Percentiles rank a stretch among this genome's conserved stretches.
Evolutionary conservation across 2,797 vertebrate genomes (phyloP).

Genomic region (Fistularia tabacaria): DNA sequence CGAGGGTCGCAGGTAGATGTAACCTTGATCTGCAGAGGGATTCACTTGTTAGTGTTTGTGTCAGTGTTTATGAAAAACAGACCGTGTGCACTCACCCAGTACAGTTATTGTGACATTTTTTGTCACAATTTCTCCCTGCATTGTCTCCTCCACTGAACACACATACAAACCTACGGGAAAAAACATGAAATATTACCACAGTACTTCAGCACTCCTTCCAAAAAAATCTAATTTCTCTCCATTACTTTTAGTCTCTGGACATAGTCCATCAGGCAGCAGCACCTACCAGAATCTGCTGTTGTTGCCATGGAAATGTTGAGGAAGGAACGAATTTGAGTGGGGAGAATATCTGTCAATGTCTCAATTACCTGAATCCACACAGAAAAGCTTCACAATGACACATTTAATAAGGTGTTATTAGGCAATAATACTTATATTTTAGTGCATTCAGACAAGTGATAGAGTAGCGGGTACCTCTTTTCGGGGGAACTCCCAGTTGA

Average conservation of each 20-base stretch:
- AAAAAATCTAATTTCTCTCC: neutral
- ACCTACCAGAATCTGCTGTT: conserved; percentile 76
- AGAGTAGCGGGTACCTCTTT: conserved; percentile 64
- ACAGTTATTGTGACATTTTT: conserved; percentile 79
- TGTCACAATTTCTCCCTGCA: conserved; percentile 56
- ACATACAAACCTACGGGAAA: conserved; percentile 74
- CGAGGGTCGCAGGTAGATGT: conserved; percentile 66
- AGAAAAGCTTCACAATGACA: neutral
- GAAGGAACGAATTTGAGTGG: conserved; percentile 76
- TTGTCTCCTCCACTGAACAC: conserved; percentile 76
- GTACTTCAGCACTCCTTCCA: too few relatives aligned
- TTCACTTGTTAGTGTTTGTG: neutral
- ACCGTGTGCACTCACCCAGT: conserved; percentile 68
- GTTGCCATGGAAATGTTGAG: conserved; percentile 75
- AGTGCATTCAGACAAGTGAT: neutral
- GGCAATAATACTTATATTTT: neutral
- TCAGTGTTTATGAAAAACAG: neutral
- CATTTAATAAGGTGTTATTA: neutral
- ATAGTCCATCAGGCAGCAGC: too few relatives aligned
- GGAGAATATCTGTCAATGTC: conserved; percentile 75
- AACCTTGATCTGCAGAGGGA: conserved; percentile 76
- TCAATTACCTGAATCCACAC: conserved; percentile 71
- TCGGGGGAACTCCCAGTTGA: conserved; percentile 83
- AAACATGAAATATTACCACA: neutral
- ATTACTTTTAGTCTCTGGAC: neutral